phyloP scores from a whole-genome alignment of 2,888 invertebrate species.

The Andrena minutula region DNA sequence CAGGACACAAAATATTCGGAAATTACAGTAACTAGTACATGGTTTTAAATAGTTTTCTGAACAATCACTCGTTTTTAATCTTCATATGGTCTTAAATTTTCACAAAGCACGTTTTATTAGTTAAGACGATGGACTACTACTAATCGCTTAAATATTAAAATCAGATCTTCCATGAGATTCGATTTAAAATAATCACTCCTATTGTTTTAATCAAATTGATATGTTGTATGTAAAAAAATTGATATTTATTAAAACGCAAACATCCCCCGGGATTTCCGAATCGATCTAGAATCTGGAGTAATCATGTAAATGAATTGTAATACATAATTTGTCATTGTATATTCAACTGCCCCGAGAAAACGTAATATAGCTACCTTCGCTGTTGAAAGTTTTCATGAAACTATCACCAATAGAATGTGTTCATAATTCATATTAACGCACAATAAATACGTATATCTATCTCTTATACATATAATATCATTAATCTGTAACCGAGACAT shows the following conservation, averaged over 20 bases:
- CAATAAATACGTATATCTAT: slow-evolving; percentile 6
- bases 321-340: slow-evolving; percentile 15
- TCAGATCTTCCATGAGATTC: slow-evolving; percentile 22
- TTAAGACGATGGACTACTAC: slow-evolving; percentile 1
- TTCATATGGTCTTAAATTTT: slow-evolving; percentile 15
- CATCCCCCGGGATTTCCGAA: not conserved
- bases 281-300: slow-evolving; percentile 3
- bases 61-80: not conserved
- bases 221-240: not conserved
- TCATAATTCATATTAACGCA: not conserved
- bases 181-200: not conserved
- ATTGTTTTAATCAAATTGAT: not conserved
- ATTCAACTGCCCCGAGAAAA: slow-evolving; percentile 29
- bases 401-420: slow-evolving; percentile 5
- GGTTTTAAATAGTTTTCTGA: slow-evolving; percentile 13
- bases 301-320: slow-evolving; percentile 26
- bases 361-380: not conserved
- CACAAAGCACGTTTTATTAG: slow-evolving; percentile 15
- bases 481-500: not conserved
- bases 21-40: slow-evolving; percentile 46
- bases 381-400: slow-evolving; percentile 1
- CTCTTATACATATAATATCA: not conserved
- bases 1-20: slow-evolving; percentile 17
- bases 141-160: slow-evolving; percentile 28
- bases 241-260: slow-evolving; percentile 5